phyloP scores from a whole-genome alignment of 2,113 vertebrate genomes.

The Dendrocopos noguchii region DNA sequence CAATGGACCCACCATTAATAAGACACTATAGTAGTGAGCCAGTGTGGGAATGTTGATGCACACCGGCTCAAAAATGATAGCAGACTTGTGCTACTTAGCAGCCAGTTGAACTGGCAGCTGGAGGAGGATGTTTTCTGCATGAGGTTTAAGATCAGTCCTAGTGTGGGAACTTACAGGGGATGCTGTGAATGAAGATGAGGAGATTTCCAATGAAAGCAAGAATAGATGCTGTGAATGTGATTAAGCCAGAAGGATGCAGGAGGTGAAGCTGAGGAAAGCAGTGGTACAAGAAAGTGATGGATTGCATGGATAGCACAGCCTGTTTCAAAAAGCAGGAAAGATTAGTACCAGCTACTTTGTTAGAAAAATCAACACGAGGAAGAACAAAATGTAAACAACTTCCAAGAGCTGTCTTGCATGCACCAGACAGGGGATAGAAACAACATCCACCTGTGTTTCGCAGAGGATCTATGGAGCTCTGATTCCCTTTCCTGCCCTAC shows the following conservation, averaged over 20 bases:
- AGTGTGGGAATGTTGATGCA: not conserved
- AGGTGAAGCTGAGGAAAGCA: not conserved
- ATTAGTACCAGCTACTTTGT: not conserved
- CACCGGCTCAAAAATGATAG: not conserved
- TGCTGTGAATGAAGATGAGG: not conserved
- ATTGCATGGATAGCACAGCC: not conserved
- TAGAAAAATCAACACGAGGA: not conserved
- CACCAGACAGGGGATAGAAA: rapidly evolving
- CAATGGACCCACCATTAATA: not conserved
- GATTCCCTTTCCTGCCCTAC: not conserved
- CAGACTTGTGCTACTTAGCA: not conserved
- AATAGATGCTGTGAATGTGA: not conserved
- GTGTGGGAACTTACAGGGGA: not conserved
- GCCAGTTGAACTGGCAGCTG: not conserved
- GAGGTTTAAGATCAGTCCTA: not conserved
- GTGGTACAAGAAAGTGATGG: not conserved
- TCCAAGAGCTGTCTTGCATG: not conserved
- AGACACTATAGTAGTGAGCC: not conserved
- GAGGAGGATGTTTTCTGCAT: not conserved
- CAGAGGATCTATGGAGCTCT: rapidly evolving
- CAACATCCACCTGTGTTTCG: not conserved
- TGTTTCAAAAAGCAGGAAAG: not conserved
- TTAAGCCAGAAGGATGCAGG: not conserved
- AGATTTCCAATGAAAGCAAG: not conserved
- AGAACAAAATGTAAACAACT: not conserved